Evolutionary conservation across 2,797 vertebrate species (phyloP).

Genomic region (Gallinago stenura): DNA sequence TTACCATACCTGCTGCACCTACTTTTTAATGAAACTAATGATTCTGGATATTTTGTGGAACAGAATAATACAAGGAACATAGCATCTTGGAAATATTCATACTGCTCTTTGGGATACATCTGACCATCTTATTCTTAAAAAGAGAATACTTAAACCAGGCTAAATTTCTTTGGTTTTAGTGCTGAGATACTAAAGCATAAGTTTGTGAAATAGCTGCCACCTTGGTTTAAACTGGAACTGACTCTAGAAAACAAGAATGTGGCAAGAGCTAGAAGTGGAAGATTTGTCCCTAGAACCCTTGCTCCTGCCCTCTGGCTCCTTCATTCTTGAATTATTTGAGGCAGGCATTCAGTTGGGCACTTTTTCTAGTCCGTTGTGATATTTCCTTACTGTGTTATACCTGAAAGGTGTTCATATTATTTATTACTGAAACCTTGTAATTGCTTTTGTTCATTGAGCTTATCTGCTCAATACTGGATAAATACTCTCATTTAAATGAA

Average conservation of each 20-base stretch:
- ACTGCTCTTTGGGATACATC: background rate
- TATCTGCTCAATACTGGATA: background rate
- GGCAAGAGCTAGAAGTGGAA: background rate
- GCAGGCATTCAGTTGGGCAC: background rate
- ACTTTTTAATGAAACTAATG: background rate
- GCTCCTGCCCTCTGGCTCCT: background rate
- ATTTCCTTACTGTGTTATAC: background rate
- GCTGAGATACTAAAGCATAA: background rate
- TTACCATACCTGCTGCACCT: background rate
- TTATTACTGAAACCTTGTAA: background rate
- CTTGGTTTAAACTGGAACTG: background rate
- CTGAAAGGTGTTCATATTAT: background rate
- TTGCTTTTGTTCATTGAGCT: background rate
- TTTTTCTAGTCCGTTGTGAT: background rate
- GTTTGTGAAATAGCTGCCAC: background rate
- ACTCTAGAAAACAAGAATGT: background rate
- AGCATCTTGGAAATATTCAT: background rate
- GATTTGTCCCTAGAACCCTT: background rate
- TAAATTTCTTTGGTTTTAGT: background rate
- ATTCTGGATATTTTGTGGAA: background rate
- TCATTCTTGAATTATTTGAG: background rate
- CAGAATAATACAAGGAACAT: background rate
- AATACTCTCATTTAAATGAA: constrained; percentile 9
- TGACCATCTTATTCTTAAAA: background rate
- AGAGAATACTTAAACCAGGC: background rate